phyloP scores from a whole-genome alignment of 1,140 invertebrate genomes.

The Dreissena polymorpha region DNA sequence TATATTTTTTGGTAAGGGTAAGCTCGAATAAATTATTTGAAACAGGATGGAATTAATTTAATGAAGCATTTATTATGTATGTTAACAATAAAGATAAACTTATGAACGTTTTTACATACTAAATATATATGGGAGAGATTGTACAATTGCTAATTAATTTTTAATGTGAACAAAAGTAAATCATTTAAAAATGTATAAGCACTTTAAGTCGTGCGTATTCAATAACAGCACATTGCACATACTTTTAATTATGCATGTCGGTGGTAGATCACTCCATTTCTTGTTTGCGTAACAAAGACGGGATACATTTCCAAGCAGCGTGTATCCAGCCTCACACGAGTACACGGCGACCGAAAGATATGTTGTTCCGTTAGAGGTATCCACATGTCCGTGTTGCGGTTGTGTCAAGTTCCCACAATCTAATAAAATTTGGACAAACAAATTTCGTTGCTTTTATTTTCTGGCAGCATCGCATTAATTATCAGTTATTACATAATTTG shows the following conservation, averaged over 20 bases:
- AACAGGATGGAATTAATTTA: too few relatives aligned
- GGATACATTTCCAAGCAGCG: neutral
- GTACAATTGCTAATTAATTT: too few relatives aligned
- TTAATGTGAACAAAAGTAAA: too few relatives aligned
- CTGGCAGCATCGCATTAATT: neutral
- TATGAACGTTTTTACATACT: too few relatives aligned
- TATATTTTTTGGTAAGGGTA: too few relatives aligned
- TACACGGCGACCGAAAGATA: constrained; percentile 6
- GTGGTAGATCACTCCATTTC: neutral
- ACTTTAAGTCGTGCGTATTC: too few relatives aligned
- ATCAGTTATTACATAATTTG: neutral
- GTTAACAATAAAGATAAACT: too few relatives aligned
- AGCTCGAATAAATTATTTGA: too few relatives aligned
- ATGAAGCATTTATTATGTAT: too few relatives aligned
- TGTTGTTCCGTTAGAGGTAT: neutral
- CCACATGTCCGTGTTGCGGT: neutral
- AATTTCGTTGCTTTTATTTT: too few relatives aligned
- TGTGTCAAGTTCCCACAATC: constrained; percentile 6
- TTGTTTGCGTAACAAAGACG: constrained; percentile 4
- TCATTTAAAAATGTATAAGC: too few relatives aligned
- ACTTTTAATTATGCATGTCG: neutral
- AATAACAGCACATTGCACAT: neutral
- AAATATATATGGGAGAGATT: too few relatives aligned
- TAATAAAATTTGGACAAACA: neutral
- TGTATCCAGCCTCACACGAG: constrained; percentile 22